Base-by-base conservation (phyloP, 2,113 vertebrate species). In the Hemichromis elongatus region DNA sequence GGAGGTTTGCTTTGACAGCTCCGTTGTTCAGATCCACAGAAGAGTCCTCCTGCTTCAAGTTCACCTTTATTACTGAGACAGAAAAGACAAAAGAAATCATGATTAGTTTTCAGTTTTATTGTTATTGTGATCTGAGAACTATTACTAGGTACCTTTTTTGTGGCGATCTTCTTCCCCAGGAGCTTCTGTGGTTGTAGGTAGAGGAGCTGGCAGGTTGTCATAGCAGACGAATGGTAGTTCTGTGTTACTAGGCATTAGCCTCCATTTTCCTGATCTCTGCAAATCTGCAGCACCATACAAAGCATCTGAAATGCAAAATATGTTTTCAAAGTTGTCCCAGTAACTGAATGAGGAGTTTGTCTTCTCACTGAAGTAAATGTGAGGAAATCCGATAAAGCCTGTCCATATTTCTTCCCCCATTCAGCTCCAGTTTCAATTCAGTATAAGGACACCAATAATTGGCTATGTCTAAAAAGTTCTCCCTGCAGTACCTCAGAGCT, bases 321-420 rank as follows among this genome's bases (percentile, higher is more conserved):
- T 54, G 3, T 11, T 10, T 11, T 54, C 2, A 2, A 5, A 24
- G 9, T 54, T 10, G 11, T 11, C 53, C 53, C 53, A 54, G n/a
- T 21, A 19, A 11, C 53, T 54, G 9, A 24, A 6, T 11, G n/a
- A 21, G 9, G 9, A 21, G 53, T 21, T 11, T 9, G 9, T 54
- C 8, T 10, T 21, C 21, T 54, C 53, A 6, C 0, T 11, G n/a
- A n/a, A 54, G 53, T 2, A 11, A 12, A 6, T 21, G 9, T 11
- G 1, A 54, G 9, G 53, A 21, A 3, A 7, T 21, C 2, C 9
- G 24, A 3, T 21, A 3, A 1, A 5, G 5, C 53, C n/a, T 3
- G 9, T 21, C 53, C 53, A 54, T 11, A 3, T 3, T 54, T 3
- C n/a, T 21, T 1, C n/a, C n/a, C n/a, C 53, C 10, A n/a, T 10